Conservation (phyloP, 2,888 invertebrate species). For the Gymnoscelis rufifasciata region DNA sequence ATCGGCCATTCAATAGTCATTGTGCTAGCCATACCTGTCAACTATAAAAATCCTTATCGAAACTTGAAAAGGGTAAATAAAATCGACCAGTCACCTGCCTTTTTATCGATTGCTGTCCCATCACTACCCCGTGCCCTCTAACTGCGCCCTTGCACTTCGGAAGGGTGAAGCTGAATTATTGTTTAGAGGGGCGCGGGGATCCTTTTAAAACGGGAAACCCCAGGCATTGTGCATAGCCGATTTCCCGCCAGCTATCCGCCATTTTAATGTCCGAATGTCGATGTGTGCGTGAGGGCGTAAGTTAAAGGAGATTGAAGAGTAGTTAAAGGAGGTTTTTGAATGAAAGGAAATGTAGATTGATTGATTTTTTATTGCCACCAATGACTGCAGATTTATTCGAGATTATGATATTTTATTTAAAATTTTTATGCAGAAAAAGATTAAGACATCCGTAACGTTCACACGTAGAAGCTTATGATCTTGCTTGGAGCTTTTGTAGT, state of each 20-base stretch:
- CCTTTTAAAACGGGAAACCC: slow-evolving; percentile 78
- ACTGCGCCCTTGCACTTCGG: slow-evolving; percentile 79
- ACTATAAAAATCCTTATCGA: background rate
- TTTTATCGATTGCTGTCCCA: slow-evolving; percentile 40
- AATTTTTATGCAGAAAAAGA: too few species aligned
- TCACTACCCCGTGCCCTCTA: slow-evolving; percentile 58
- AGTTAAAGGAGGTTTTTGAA: too few species aligned
- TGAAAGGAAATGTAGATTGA: too few species aligned
- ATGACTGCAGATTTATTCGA: too few species aligned
- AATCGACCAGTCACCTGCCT: slow-evolving; percentile 18
- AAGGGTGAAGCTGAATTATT: slow-evolving; percentile 79
- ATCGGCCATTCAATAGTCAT: background rate
- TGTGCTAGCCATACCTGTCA: background rate
- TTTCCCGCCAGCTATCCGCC: slow-evolving; percentile 75
- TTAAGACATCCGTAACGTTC: too few species aligned
- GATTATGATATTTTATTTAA: too few species aligned
- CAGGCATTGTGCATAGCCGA: slow-evolving; percentile 75
- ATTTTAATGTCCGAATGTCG: slow-evolving; percentile 65
- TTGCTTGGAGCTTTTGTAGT: too few species aligned
- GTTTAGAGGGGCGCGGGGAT: slow-evolving; percentile 64
- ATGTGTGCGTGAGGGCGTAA: slow-evolving; percentile 38
- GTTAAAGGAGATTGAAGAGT: slow-evolving; percentile 15
- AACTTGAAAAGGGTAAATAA: background rate
- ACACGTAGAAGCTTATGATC: too few species aligned
- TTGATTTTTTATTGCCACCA: too few species aligned